Base-by-base conservation (phyloP, 2,888 invertebrate genomes). In the Caenorhabditis panamensis region DNA sequence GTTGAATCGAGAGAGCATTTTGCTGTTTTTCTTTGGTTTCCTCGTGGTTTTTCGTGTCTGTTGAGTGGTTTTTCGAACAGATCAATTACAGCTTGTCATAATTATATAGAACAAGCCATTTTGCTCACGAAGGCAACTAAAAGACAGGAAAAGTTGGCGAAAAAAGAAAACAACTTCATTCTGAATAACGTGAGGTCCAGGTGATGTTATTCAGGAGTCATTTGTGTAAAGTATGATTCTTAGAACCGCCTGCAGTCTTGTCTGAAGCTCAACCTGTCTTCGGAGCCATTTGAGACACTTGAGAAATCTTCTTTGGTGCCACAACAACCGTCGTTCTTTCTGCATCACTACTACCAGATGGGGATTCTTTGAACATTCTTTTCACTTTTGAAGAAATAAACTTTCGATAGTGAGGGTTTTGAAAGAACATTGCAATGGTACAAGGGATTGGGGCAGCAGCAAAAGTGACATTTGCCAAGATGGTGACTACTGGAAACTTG, bases 361-460 rank as follows among this genome's bases (percentile, higher is more conserved):
- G 9, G 6, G 6, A 13, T 13, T 13, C 13, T 41, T 41, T 41
- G 41, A 41, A 41, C 2, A 41, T 41, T 13, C 41, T 6, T 13
- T 13, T 41, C 9, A 53, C 5, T 20, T 20, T 58, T 13, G 20
- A 16, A n/a, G 20, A 1, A 1, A 58, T 2, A 20, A 36, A 58
- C 13, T 36, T 58, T 9, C 37, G 18, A 20, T 58, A 58, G 20
- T 28, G 3, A 1, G n/a, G 11, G 11, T 36, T 58, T 13, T 58
- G 58, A 8, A 36, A 20, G 58, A 58, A 36, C 18, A 58, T 58
- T 1, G 22, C 58, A 9, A 36, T 18, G 2, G 58, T 22, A 13
- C 58, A 36, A 1, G 58, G 58, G 36, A 58, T 58, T 16, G 58
- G 58, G 16, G 58, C 31, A 1, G 58, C 58, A 6, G 20, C 8